Percentiles rank a stretch among this genome's conserved stretches.
These are phyloP conservation scores for Dione juno DNA, from an alignment of 2,888 invertebrate genomes.

Conservation along the genomic window DNA sequence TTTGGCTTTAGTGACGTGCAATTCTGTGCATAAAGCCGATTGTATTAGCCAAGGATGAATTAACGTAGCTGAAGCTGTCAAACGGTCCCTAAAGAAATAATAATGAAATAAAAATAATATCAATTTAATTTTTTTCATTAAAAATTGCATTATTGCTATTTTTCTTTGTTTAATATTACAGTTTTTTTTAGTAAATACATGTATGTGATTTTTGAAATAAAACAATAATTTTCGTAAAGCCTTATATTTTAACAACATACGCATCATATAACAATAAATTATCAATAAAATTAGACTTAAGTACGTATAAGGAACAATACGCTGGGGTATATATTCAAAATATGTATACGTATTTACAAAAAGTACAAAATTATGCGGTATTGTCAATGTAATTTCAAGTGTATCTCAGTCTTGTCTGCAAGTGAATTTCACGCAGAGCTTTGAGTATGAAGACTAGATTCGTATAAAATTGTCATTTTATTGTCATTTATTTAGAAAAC, in stretches of 20 bases:
- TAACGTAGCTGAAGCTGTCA: conserved; percentile 87
- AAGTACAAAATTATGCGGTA: conserved; percentile 51
- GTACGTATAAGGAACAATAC: conserved; percentile 73
- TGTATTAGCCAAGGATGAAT: conserved; percentile 91
- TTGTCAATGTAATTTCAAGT: conserved; percentile 53
- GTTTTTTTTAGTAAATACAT: not conserved
- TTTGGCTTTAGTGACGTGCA: conserved; percentile 90
- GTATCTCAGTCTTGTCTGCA: conserved; percentile 65
- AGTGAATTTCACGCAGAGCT: conserved; percentile 57
- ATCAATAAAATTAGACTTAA: conserved; percentile 59
- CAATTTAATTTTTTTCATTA: not conserved
- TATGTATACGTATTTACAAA: conserved; percentile 50
- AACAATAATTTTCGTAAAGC: conserved; percentile 52
- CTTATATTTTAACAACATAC: conserved; percentile 73
- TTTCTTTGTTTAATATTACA: too few relatives aligned
- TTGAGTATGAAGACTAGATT: conserved; percentile 72
- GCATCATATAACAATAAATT: conserved; percentile 76
- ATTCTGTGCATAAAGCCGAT: conserved; percentile 85
- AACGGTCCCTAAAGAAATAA: conserved; percentile 85
- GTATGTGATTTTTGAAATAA: conserved; percentile 39
- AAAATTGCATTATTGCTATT: not conserved
- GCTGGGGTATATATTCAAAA: conserved; percentile 43
- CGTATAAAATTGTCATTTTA: conserved; percentile 63
- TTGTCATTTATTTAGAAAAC: conserved; percentile 51
- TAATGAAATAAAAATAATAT: conserved; percentile 10